A percentile compares a stretch with the other conserved stretches of the same genome.
Evolutionary conservation across 2,888 invertebrate genomes (phyloP).

Genomic region (Dasysyrphus albostriatus): DNA sequence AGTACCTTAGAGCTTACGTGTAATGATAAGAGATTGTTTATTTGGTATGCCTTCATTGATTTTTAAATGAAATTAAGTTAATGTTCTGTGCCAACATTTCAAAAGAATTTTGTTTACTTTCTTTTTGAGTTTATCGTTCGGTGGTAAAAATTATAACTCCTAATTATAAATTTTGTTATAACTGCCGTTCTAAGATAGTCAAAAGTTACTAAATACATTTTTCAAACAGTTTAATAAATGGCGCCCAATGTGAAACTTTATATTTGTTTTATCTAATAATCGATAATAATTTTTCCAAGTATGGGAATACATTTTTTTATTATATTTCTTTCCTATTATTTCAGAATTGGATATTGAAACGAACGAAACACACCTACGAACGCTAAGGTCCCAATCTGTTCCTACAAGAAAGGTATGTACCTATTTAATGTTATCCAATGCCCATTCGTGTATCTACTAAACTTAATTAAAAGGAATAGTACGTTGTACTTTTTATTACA

Average conservation of each 20-base stretch:
- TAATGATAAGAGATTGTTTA: no score
- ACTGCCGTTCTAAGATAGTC: no score
- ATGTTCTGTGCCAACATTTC: no score
- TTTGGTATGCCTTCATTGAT: no score
- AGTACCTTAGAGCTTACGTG: no score
- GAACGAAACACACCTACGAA: slow-evolving; percentile 72
- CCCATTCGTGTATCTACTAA: slow-evolving; percentile 1
- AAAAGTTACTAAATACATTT: no score
- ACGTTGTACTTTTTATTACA: slow-evolving; percentile 27
- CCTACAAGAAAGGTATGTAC: slow-evolving; percentile 61
- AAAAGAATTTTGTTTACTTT: no score
- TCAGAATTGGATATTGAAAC: slow-evolving; percentile 70
- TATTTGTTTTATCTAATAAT: neutral
- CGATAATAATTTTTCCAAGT: neutral
- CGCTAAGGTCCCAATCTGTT: slow-evolving; percentile 65
- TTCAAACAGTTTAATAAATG: neutral
- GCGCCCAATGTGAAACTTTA: neutral
- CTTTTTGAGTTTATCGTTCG: no score
- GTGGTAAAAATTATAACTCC: no score
- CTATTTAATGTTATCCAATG: neutral
- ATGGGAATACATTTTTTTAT: neutral
- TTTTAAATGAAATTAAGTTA: no score
- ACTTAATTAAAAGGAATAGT: slow-evolving; percentile 44
- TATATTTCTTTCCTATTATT: slow-evolving; percentile 19
- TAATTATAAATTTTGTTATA: no score